A percentile compares a stretch with the other conserved stretches of the same genome.
These are phyloP conservation scores for Calameuta pallipes DNA, from an alignment of 2,888 invertebrate species.

Conservation along the genomic window DNA sequence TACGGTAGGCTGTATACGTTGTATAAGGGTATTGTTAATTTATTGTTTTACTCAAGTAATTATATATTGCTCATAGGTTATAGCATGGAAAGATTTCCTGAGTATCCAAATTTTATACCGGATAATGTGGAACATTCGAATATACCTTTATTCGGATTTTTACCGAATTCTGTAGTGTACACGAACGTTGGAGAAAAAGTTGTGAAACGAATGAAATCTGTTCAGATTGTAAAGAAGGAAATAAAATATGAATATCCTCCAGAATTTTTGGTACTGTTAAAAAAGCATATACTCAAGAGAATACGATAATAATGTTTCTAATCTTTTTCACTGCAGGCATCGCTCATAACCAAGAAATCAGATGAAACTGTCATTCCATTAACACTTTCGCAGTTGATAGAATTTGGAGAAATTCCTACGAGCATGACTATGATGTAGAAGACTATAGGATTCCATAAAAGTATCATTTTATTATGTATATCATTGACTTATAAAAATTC, in stretches of 20 bases:
- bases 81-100: constrained; percentile 25
- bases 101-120: constrained; percentile 16
- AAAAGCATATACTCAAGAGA: not conserved
- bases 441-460: not conserved
- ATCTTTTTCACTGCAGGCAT: not conserved
- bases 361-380: not conserved
- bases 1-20: constrained; percentile 27
- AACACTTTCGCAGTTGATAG: not conserved
- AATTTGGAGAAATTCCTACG: not conserved
- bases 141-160: constrained; percentile 33
- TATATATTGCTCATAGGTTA: constrained; percentile 23
- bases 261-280: constrained; percentile 23
- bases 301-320: not conserved
- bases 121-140: constrained; percentile 21
- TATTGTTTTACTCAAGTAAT: not conserved
- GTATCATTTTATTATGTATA: not conserved
- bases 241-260: constrained; percentile 32
- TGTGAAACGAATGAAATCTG: not conserved
- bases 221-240: not conserved
- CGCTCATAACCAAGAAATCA: not conserved
- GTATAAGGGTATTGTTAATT: not conserved
- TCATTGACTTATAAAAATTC: constrained; percentile 24
- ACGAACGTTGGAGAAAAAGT: constrained; percentile 16
- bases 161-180: constrained; percentile 44
- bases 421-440: not conserved